Conservation (phyloP, 2,113 vertebrate genomes). For the Sisor rabdophorus region DNA sequence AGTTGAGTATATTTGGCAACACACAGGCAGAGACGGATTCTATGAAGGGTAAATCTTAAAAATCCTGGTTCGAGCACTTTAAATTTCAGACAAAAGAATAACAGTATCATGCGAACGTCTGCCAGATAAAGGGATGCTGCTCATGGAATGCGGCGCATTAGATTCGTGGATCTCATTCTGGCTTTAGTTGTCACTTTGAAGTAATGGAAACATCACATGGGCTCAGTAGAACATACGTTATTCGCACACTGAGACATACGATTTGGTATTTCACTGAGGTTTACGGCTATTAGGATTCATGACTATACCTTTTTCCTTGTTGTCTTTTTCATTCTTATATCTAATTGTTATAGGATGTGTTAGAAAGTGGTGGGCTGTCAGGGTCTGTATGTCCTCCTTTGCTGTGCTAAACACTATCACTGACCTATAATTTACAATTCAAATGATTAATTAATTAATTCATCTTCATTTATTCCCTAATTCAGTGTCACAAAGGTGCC, state of each 20-base stretch:
- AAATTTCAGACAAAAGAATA: constrained; percentile 36
- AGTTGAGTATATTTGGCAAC: constrained; percentile 26
- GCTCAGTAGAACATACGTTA: neutral
- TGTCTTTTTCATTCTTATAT: too few species aligned
- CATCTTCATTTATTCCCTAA: too few species aligned
- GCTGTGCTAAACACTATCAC: too few species aligned
- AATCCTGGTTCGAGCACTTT: constrained; percentile 11
- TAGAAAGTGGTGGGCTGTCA: too few species aligned
- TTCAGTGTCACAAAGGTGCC: too few species aligned
- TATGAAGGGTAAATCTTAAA: constrained; percentile 17
- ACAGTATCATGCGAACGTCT: constrained; percentile 4
- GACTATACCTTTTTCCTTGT: too few species aligned
- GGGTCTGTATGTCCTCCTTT: too few species aligned
- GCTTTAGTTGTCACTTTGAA: neutral
- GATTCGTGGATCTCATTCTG: constrained; percentile 49
- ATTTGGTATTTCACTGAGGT: neutral
- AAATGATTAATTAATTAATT: too few species aligned
- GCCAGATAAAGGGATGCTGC: neutral
- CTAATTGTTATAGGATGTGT: too few species aligned
- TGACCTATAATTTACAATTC: too few species aligned
- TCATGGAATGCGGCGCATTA: neutral
- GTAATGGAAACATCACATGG: neutral
- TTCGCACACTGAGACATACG: neutral
- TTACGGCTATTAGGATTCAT: neutral
- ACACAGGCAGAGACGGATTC: constrained; percentile 19